Percentiles rank a stretch among this genome's conserved stretches.
Evolutionary conservation across 1,140 invertebrate genomes (phyloP).

Genomic region (Centruroides sculpturatus): DNA sequence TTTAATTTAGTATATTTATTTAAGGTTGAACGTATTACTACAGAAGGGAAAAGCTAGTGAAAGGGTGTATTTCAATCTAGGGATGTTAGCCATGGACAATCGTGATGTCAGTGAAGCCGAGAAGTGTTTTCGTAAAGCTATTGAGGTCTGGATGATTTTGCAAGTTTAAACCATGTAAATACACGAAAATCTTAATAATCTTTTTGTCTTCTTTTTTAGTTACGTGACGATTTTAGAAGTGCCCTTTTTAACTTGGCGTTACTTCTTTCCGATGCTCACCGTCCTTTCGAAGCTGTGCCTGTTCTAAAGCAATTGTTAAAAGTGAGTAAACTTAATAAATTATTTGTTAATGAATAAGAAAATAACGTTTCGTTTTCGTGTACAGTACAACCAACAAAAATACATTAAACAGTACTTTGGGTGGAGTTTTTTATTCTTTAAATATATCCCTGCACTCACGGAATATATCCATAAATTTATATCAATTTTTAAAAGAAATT

Average conservation of each 20-base stretch:
- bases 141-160: slow-evolving; percentile 34
- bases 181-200: neutral
- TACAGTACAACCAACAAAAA: too few relatives aligned
- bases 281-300: slow-evolving; percentile 79
- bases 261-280: slow-evolving; percentile 67
- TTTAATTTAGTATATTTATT: neutral
- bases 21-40: slow-evolving; percentile 54
- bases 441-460: too few relatives aligned
- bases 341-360: too few relatives aligned
- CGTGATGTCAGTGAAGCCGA: slow-evolving; percentile 73
- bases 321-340: slow-evolving; percentile 18
- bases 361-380: too few relatives aligned
- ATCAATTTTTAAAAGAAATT: too few relatives aligned
- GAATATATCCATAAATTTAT: too few relatives aligned
- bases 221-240: slow-evolving; percentile 52
- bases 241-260: slow-evolving; percentile 90
- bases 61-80: slow-evolving; percentile 82
- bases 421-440: too few relatives aligned
- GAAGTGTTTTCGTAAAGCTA: slow-evolving; percentile 69
- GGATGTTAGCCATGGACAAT: slow-evolving; percentile 93
- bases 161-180: neutral
- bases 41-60: slow-evolving; percentile 58
- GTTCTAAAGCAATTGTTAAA: slow-evolving; percentile 77
- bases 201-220: slow-evolving; percentile 16
- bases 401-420: too few relatives aligned